Evolutionary conservation across 1,140 invertebrate genomes (phyloP).

Genomic region (Eumaeus atala): DNA sequence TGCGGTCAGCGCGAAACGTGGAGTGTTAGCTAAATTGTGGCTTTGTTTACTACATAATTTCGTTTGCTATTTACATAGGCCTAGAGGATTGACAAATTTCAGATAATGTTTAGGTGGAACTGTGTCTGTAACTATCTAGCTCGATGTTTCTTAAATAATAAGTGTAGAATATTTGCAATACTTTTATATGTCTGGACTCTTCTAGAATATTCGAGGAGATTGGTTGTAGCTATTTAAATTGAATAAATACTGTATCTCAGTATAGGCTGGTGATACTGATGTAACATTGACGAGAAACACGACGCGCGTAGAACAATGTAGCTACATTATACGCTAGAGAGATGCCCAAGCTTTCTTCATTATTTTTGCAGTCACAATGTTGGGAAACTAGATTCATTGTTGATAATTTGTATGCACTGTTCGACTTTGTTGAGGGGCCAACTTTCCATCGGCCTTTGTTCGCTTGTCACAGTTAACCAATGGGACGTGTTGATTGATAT

Average conservation of each 20-base stretch:
- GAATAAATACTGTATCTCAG: no score
- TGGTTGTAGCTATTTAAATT: no score
- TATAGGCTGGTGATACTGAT: no score
- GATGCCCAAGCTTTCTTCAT: conserved; percentile 39
- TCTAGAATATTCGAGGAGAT: no score
- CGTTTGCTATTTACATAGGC: not conserved
- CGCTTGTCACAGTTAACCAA: conserved; percentile 26
- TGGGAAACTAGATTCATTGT: conserved; percentile 47
- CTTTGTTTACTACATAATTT: conserved; percentile 19
- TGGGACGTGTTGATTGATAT: conserved; percentile 33
- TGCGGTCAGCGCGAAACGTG: conserved; percentile 53
- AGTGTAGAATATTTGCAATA: no score
- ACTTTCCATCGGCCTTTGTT: conserved; percentile 67
- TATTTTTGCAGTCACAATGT: conserved; percentile 35
- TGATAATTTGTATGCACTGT: conserved; percentile 60
- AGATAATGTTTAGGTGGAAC: no score
- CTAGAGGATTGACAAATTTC: no score
- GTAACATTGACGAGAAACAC: no score
- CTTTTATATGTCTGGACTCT: no score
- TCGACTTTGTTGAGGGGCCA: conserved; percentile 31
- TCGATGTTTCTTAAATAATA: no score
- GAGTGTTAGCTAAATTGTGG: conserved; percentile 35
- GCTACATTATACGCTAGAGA: conserved; percentile 13
- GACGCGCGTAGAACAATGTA: not conserved
- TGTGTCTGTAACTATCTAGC: no score